Evolutionary conservation across 2,888 invertebrate genomes (phyloP).

Genomic region (Hipparchia semele): DNA sequence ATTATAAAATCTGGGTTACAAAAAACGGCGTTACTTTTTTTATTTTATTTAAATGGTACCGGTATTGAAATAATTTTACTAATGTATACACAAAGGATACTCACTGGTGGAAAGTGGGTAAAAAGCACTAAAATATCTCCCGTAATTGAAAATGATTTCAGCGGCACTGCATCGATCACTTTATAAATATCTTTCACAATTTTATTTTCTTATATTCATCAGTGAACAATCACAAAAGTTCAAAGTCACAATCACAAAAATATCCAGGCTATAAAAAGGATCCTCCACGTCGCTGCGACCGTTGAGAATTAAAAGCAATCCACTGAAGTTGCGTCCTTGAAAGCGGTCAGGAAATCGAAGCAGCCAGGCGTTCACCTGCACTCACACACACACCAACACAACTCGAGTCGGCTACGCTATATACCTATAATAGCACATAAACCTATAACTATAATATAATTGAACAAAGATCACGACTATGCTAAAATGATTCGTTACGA

Average conservation of each 20-base stretch:
- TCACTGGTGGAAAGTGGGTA: conserved; percentile 36
- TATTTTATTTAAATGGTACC: too few relatives aligned
- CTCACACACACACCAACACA: conserved; percentile 58
- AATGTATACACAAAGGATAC: conserved; percentile 22
- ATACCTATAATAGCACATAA: conserved; percentile 31
- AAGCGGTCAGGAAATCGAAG: conserved; percentile 60
- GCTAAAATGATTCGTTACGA: conserved; percentile 58
- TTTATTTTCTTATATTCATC: conserved; percentile 7
- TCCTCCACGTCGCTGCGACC: conserved; percentile 43
- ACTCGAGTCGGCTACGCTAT: conserved; percentile 61
- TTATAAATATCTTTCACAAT: conserved; percentile 32
- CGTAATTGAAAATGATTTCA: conserved; percentile 32
- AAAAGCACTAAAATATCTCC: conserved; percentile 24
- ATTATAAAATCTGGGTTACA: too few relatives aligned
- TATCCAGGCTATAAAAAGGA: conserved; percentile 42
- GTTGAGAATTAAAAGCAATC: conserved; percentile 50
- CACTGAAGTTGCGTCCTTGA: conserved; percentile 55
- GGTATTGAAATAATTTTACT: too few relatives aligned
- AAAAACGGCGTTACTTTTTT: too few relatives aligned
- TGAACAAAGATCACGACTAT: conserved; percentile 60
- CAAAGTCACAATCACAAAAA: conserved; percentile 43
- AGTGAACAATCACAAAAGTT: conserved; percentile 47
- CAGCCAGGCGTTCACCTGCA: conserved; percentile 62
- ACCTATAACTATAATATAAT: conserved; percentile 40
- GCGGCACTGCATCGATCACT: conserved; percentile 38